Base-by-base conservation (phyloP, 2,888 invertebrate species). In the Pachliopta kotzebuea region DNA sequence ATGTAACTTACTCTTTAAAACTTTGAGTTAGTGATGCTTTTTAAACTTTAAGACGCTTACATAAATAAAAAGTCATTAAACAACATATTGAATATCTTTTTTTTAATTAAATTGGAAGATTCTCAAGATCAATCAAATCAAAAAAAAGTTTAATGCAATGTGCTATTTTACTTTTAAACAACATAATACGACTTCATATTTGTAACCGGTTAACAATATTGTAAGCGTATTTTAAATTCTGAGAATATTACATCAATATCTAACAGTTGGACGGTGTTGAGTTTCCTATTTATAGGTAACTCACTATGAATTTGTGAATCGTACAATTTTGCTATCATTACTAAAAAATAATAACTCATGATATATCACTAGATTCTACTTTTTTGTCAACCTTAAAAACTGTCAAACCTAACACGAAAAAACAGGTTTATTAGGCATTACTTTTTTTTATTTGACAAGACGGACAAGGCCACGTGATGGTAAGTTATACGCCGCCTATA, bases 141-240 rank as follows among this genome's bases (percentile, higher is more conserved):
- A 4, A 52, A 26, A 49, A 65, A 53, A 42, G 42, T 65, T 37
- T 29, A 60, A 29, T 45, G 54, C 56, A 49, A 21, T 42, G 26
- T 23, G 45, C 49, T 49, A 50, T 61, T 29, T 57, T 60, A 56
- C 56, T 55, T 45, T 67, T 61, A 57, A 63, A 63, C 57, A 42
- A 50, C 58, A 60, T 69, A 71, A 71, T 69, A 68, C 68, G 67
- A 69, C 66, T 63, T 68, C 65, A 63, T 70, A 62, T 64, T 69
- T 60, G 69, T 74, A 74, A 77, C 68, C 74, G 74, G 70, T 75
- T 76, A 72, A 75, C 70, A 73, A 74, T 76, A 75, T 76, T 75
- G 74, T 81, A 78, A 81, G 85, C 86, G 85, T 74, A 83, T 77
- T 80, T 78, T 60, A 61, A 76, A 78, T 87, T 88, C 88, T 81